These are phyloP conservation scores for Sogatella furcifera DNA, from an alignment of 1,140 invertebrate species.

Conservation along the genomic window DNA sequence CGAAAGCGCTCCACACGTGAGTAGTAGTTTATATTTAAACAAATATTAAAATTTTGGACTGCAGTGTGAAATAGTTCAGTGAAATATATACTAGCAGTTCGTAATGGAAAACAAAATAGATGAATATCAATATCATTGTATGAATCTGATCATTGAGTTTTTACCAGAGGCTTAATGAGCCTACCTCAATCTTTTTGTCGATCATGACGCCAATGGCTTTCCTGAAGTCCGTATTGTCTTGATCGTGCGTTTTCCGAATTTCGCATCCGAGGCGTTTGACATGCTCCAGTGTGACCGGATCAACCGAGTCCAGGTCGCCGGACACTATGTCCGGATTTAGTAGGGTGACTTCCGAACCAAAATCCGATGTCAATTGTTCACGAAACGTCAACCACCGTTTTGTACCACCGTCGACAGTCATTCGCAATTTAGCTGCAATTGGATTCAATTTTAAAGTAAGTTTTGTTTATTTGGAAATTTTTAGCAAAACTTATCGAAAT, in stretches of 20 bases:
- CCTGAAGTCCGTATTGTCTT: neutral
- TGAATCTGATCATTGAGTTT: too few relatives aligned
- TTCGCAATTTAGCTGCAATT: neutral
- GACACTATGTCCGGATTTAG: neutral
- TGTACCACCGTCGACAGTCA: neutral
- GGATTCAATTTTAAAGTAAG: too few relatives aligned
- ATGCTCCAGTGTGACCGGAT: neutral
- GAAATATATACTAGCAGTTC: too few relatives aligned
- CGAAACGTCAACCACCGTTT: neutral
- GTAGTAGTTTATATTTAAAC: too few relatives aligned
- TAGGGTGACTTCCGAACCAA: neutral
- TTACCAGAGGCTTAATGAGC: too few relatives aligned
- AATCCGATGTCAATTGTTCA: neutral
- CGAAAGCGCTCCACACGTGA: too few relatives aligned
- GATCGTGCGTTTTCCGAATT: neutral
- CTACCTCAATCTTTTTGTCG: neutral
- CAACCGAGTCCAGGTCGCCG: neutral
- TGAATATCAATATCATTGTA: too few relatives aligned
- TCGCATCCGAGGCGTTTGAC: neutral
- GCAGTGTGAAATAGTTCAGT: too few relatives aligned
- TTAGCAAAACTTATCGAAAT: too few relatives aligned
- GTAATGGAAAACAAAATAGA: too few relatives aligned
- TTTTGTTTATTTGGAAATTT: too few relatives aligned
- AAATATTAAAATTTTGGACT: too few relatives aligned
- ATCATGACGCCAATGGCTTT: neutral